Conservation (phyloP, 2,113 vertebrate species). For the Rhinolophus ferrumequinum region DNA sequence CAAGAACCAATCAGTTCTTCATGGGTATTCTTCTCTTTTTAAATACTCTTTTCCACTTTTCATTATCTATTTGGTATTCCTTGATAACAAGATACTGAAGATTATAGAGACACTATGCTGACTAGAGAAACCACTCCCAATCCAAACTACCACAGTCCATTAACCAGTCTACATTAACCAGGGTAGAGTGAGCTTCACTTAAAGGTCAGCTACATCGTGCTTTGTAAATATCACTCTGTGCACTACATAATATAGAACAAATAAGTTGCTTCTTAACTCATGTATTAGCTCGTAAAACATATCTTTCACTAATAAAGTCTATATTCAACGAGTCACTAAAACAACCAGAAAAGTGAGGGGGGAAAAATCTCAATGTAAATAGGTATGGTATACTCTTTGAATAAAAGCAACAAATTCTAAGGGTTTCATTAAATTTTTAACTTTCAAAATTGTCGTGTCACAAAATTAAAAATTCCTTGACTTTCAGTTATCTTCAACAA, state of each 20-base stretch:
- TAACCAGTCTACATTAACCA: background rate
- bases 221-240: background rate
- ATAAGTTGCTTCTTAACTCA: background rate
- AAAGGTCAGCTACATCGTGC: background rate
- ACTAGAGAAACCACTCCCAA: background rate
- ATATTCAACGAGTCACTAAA: background rate
- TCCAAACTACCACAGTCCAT: background rate
- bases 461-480: background rate
- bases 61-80: background rate
- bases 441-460: background rate
- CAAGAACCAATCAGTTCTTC: background rate
- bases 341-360: background rate
- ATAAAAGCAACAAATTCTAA: conserved; percentile 12
- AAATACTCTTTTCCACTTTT: background rate
- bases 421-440: background rate
- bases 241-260: background rate
- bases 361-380: background rate
- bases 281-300: background rate
- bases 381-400: background rate
- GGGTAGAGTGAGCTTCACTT: background rate
- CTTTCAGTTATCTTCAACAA: background rate
- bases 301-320: background rate
- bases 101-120: background rate
- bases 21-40: background rate
- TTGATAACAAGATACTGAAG: background rate